These are phyloP conservation scores for Eurosta solidaginis DNA, from an alignment of 1,140 invertebrate genomes.

Conservation along the genomic window DNA sequence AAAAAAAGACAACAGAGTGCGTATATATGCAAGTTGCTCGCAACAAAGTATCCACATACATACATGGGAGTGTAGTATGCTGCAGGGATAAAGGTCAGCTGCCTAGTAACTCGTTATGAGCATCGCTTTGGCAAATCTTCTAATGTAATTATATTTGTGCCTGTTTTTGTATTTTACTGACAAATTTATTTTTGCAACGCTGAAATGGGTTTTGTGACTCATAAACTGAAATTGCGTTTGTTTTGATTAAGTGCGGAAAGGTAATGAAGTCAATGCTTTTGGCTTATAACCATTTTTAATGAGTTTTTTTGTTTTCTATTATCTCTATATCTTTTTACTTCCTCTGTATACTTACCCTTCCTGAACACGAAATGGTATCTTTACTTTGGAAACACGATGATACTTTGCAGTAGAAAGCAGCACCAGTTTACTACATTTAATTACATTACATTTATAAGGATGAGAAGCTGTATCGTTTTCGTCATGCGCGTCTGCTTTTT, in stretches of 20 bases:
- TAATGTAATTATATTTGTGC: background rate
- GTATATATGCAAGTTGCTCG: background rate
- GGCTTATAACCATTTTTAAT: background rate
- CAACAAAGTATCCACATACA: background rate
- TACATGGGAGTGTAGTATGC: no score
- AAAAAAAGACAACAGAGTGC: no score
- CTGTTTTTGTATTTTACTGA: background rate
- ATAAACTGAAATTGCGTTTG: conserved; percentile 20
- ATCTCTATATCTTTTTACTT: no score
- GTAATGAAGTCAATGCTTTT: background rate
- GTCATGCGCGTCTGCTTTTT: no score
- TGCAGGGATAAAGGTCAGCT: background rate
- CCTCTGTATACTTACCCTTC: no score
- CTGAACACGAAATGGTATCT: no score
- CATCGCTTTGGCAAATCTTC: background rate
- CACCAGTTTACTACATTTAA: no score
- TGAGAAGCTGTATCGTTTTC: no score
- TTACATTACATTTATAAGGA: no score
- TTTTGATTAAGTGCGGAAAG: background rate
- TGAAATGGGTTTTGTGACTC: background rate
- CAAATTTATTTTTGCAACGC: background rate
- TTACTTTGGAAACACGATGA: no score
- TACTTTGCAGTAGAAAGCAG: no score
- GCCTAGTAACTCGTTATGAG: background rate
- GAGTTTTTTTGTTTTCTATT: background rate